Evolutionary conservation across 2,113 vertebrate genomes (phyloP).

Genomic region (Megaceryle maxima): DNA sequence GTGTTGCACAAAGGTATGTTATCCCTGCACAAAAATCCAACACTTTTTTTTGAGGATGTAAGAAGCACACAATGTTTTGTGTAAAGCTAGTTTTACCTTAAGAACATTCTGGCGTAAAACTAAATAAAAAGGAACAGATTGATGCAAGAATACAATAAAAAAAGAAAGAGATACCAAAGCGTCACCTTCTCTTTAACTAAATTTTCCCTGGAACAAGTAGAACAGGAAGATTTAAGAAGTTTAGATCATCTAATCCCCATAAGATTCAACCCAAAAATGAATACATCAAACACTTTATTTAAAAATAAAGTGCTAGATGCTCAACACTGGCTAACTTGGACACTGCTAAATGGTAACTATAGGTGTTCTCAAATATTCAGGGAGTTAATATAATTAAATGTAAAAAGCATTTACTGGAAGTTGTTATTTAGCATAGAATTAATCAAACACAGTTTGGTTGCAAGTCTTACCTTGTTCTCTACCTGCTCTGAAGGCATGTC

Average conservation of each 20-base stretch:
- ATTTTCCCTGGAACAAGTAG: background rate
- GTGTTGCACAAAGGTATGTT: background rate
- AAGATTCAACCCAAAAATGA: background rate
- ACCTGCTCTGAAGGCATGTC: background rate
- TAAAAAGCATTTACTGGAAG: background rate
- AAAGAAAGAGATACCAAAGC: background rate
- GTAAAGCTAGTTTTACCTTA: background rate
- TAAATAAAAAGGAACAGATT: slow-evolving; percentile 6
- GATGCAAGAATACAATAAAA: background rate
- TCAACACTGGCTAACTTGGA: background rate
- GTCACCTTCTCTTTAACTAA: background rate
- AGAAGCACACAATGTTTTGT: background rate
- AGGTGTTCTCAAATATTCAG: background rate
- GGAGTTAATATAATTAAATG: background rate
- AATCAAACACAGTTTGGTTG: background rate
- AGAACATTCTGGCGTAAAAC: background rate
- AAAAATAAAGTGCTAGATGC: background rate
- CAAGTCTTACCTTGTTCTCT: background rate
- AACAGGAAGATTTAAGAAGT: background rate
- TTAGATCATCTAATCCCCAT: background rate
- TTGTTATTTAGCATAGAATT: background rate
- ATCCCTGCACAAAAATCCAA: background rate
- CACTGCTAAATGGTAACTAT: background rate
- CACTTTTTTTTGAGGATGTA: background rate
- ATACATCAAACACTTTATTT: background rate